Conservation (phyloP, 2,113 vertebrate species). For the Paraplagusia blochii region DNA sequence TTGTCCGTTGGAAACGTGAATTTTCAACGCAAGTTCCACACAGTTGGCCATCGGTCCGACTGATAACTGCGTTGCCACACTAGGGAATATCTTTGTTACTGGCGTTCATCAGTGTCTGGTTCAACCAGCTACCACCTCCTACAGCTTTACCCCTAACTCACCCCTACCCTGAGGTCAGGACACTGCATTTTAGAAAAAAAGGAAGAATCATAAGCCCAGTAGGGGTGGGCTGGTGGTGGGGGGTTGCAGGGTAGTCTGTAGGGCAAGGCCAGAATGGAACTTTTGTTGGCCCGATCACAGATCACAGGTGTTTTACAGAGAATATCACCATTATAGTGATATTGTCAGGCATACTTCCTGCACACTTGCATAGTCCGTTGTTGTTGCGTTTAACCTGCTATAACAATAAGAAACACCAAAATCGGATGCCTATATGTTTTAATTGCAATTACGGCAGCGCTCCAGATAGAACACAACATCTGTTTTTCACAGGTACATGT, state of each 20-base stretch:
- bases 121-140: neutral
- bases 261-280: constrained; percentile 54
- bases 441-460: no score
- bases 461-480: no score
- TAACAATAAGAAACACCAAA: no score
- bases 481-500: constrained; percentile 19
- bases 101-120: no score
- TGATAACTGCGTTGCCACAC: constrained; percentile 4
- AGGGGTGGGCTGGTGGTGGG: constrained; percentile 4
- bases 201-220: constrained; percentile 35
- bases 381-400: no score
- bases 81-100: no score
- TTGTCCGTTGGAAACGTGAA: constrained; percentile 40
- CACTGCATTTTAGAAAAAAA: constrained; percentile 17
- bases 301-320: constrained; percentile 56
- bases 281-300: constrained; percentile 59
- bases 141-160: constrained; percentile 51
- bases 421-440: no score
- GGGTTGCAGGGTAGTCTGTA: constrained; percentile 30
- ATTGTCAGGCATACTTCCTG: constrained; percentile 34
- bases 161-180: constrained; percentile 51
- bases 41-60: neutral
- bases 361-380: no score
- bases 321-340: constrained; percentile 51
- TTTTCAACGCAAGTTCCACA: constrained; percentile 20